phyloP scores from a whole-genome alignment of 1,140 invertebrate species.

The Manduca sexta region DNA sequence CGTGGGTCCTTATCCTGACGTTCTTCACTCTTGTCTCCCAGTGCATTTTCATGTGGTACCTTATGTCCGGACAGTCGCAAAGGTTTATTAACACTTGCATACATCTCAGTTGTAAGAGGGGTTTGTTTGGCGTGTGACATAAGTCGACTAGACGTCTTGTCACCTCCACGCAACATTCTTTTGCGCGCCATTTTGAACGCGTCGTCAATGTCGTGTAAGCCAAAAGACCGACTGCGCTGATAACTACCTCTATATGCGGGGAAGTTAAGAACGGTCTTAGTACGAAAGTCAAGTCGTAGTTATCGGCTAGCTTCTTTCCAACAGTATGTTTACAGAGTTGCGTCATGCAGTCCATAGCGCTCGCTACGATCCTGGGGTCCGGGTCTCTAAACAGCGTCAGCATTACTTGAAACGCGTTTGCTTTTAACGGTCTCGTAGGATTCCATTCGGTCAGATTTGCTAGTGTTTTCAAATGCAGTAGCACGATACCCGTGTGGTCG shows the following conservation, averaged over 20 bases:
- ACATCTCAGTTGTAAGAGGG: slow-evolving; percentile 38
- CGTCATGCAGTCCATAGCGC: slow-evolving; percentile 52
- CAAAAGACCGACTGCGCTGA: slow-evolving; percentile 46
- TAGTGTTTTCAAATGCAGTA: slow-evolving; percentile 46
- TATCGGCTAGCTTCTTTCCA: slow-evolving; percentile 48
- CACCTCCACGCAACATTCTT: slow-evolving; percentile 36
- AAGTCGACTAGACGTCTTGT: slow-evolving; percentile 32
- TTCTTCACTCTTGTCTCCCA: slow-evolving; percentile 33
- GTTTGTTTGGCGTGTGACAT: slow-evolving; percentile 29
- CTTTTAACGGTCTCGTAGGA: slow-evolving; percentile 35
- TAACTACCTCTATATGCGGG: slow-evolving; percentile 27
- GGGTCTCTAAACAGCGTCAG: slow-evolving; percentile 33
- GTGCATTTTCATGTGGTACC: slow-evolving; percentile 35
- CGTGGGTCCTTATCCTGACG: slow-evolving; percentile 43
- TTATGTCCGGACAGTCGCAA: slow-evolving; percentile 54
- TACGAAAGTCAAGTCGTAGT: slow-evolving; percentile 41
- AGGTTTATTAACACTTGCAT: slow-evolving; percentile 59
- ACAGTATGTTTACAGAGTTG: slow-evolving; percentile 52
- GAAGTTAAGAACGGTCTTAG: slow-evolving; percentile 27
- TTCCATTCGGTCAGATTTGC: slow-evolving; percentile 46
- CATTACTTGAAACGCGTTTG: slow-evolving; percentile 57
- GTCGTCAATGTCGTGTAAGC: slow-evolving; percentile 50
- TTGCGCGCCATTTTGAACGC: slow-evolving; percentile 56
- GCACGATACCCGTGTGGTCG: slow-evolving; percentile 48
- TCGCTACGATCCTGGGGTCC: slow-evolving; percentile 33